Evolutionary conservation across 92 coral and sea anemone species (phyloP).

Genomic region (Scolanthus callimorphus): DNA sequence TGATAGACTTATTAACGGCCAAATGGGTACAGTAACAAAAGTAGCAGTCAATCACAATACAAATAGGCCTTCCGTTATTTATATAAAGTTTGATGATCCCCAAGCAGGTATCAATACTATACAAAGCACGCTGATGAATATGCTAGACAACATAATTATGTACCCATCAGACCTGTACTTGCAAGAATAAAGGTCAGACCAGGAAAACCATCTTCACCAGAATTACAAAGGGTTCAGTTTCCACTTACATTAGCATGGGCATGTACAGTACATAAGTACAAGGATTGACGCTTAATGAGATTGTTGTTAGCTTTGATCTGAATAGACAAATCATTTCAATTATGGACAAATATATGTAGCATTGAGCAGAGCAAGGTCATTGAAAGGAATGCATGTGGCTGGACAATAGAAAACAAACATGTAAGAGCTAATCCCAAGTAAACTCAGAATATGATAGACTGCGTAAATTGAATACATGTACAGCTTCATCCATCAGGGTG

Average conservation of each 20-base stretch:
- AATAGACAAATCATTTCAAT: slow-evolving; percentile 46
- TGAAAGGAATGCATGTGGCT: slow-evolving; percentile 38
- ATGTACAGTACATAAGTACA: slow-evolving; percentile 55
- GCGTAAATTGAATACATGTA: slow-evolving; percentile 9
- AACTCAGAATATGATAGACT: slow-evolving; percentile 36
- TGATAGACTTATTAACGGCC: slow-evolving; percentile 64
- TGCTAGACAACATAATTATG: slow-evolving; percentile 28
- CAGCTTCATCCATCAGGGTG: slow-evolving; percentile 5
- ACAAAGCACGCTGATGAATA: slow-evolving; percentile 8
- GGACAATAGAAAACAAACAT: slow-evolving; percentile 38
- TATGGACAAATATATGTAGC: slow-evolving; percentile 57
- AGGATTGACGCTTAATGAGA: slow-evolving; percentile 41
- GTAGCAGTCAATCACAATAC: slow-evolving; percentile 13
- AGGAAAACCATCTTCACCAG: slow-evolving; percentile 52
- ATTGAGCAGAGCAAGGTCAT: slow-evolving; percentile 33
- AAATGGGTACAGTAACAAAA: slow-evolving; percentile 51
- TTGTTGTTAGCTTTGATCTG: slow-evolving; percentile 48
- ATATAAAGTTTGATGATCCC: slow-evolving; percentile 49
- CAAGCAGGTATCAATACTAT: slow-evolving; percentile 30
- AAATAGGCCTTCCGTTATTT: slow-evolving; percentile 25
- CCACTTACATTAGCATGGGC: slow-evolving; percentile 62
- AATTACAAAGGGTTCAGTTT: slow-evolving; percentile 53
- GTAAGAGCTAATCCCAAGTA: slow-evolving; percentile 37
- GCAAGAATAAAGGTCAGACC: slow-evolving; percentile 50
- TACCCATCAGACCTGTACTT: slow-evolving; percentile 47